phyloP scores from a whole-genome alignment of 2,888 invertebrate species.

The Athalia rosae region DNA sequence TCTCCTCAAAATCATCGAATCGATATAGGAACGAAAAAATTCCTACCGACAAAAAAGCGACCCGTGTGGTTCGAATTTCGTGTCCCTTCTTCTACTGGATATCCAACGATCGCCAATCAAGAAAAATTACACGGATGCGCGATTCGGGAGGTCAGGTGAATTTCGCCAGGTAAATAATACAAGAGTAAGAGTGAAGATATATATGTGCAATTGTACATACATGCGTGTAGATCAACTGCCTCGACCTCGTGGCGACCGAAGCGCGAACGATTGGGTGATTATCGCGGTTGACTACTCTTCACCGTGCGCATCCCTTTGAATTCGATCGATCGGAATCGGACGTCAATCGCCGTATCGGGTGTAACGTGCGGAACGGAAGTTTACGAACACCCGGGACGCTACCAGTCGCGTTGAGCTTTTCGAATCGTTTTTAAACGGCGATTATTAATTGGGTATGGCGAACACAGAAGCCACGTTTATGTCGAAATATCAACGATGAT shows the following conservation, averaged over 20 bases:
- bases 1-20: too few species aligned
- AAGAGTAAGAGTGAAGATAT: too few species aligned
- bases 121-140: conserved; percentile 24
- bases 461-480: too few species aligned
- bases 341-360: neutral
- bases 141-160: neutral
- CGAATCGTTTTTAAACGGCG: too few species aligned
- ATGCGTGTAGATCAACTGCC: neutral
- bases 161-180: too few species aligned
- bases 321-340: conserved; percentile 21
- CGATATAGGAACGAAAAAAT: too few species aligned
- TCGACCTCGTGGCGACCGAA: conserved; percentile 28
- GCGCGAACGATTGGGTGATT: conserved; percentile 41
- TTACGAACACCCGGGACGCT: neutral
- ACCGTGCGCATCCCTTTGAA: conserved; percentile 22
- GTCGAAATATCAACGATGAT: neutral
- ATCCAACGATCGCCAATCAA: conserved; percentile 2
- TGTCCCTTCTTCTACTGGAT: too few species aligned
- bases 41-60: too few species aligned
- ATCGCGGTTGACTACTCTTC: conserved; percentile 37
- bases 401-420: too few species aligned
- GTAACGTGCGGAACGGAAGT: neutral
- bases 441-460: too few species aligned
- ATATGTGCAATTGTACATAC: conserved; percentile 11
- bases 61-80: too few species aligned